Evolutionary conservation across 2,888 invertebrate species (phyloP).

Genomic region (Melieria picta): DNA sequence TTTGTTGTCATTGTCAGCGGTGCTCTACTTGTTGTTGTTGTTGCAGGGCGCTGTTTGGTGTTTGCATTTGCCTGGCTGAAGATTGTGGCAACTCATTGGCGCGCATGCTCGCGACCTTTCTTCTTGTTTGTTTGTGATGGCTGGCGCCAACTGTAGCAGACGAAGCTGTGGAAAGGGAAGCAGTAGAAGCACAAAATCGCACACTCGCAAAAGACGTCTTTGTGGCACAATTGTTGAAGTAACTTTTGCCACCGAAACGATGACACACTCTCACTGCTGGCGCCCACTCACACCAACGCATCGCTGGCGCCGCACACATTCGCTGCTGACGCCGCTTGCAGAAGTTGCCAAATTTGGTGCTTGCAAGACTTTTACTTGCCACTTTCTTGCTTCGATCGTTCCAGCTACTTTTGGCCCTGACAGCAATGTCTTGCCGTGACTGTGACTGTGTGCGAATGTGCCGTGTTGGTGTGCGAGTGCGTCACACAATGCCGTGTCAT

Average conservation of each 20-base stretch:
- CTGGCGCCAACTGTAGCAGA: background rate
- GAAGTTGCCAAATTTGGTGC: no score
- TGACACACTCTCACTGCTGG: background rate
- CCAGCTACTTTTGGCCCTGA: no score
- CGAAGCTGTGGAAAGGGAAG: no score
- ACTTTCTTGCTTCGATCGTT: no score
- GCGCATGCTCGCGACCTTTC: background rate
- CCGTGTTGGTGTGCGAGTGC: no score
- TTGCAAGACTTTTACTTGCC: no score
- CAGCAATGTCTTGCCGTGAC: no score
- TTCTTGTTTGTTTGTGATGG: background rate
- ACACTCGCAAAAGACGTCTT: conserved; percentile 26
- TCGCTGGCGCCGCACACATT: conserved; percentile 10
- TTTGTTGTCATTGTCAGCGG: background rate
- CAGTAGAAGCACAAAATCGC: background rate
- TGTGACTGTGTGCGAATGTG: no score
- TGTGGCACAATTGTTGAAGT: conserved; percentile 23
- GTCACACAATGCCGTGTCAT: no score
- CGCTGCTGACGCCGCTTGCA: background rate
- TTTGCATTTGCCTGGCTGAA: background rate
- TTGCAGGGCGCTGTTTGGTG: background rate
- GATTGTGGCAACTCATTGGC: background rate
- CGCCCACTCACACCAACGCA: background rate
- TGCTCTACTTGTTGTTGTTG: conserved; percentile 4
- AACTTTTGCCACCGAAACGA: conserved; percentile 22